phyloP scores from a whole-genome alignment of 92 coral and sea anemone species.

The Desmophyllum pertusum region DNA sequence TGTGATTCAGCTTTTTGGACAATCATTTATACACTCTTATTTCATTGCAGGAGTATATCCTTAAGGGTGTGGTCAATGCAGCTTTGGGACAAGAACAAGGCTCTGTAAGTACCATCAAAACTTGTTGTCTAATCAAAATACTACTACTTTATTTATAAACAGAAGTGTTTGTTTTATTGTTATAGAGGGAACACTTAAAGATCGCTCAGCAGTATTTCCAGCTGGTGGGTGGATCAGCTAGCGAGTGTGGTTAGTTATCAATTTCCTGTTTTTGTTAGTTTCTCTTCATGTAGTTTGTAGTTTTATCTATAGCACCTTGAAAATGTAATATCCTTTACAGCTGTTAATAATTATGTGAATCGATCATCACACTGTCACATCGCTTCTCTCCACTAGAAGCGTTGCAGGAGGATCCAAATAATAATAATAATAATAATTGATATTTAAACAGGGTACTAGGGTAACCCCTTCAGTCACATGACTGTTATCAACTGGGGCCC shows the following conservation, averaged over 20 bases:
- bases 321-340: no score
- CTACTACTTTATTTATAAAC: no score
- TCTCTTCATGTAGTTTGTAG: background rate
- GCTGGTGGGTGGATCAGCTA: constrained; percentile 98
- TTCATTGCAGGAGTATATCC: constrained; percentile 86
- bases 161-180: background rate
- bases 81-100: constrained; percentile 99
- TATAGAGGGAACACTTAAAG: constrained; percentile 96
- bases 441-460: no score
- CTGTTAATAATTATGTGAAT: no score
- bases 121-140: no score
- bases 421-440: no score
- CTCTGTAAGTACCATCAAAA: constrained; percentile 95
- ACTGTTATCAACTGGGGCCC: no score
- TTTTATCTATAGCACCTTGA: background rate
- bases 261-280: background rate
- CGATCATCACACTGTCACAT: no score
- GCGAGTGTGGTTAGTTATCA: constrained; percentile 92
- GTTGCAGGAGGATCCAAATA: no score
- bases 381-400: no score
- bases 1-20: background rate
- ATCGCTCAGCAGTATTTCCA: constrained; percentile 99
- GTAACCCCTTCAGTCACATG: no score
- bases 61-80: constrained; percentile 98
- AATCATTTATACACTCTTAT: background rate